phyloP scores from a whole-genome alignment of 2,888 invertebrate genomes.

The Trissolcus brochymenae region DNA sequence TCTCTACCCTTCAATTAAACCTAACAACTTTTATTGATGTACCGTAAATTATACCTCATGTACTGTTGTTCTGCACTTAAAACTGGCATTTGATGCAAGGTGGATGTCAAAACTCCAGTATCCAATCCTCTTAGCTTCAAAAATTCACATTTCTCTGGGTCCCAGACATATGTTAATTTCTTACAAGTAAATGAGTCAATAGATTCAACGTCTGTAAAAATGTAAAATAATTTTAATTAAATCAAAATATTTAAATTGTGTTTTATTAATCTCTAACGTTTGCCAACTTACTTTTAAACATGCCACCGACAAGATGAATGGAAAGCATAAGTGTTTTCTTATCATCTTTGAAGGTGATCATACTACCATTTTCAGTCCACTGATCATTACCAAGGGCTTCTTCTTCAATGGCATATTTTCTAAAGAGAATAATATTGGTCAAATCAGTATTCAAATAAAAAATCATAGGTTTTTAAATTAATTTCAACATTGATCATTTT shows the following conservation, averaged over 20 bases:
- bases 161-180: slow-evolving; percentile 90
- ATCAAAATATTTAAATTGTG: not conserved
- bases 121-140: slow-evolving; percentile 86
- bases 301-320: slow-evolving; percentile 75
- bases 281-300: slow-evolving; percentile 75
- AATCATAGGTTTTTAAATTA: not conserved
- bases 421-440: slow-evolving; percentile 37
- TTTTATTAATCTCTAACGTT: not conserved
- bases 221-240: not conserved
- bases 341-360: slow-evolving; percentile 68
- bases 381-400: slow-evolving; percentile 66
- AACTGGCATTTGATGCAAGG: slow-evolving; percentile 82
- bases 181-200: slow-evolving; percentile 84
- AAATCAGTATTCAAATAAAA: not conserved
- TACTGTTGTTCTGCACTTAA: slow-evolving; percentile 80
- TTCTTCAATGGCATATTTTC: slow-evolving; percentile 66
- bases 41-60: slow-evolving; percentile 68
- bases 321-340: slow-evolving; percentile 71
- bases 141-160: slow-evolving; percentile 82
- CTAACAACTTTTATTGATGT: not conserved
- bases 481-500: not conserved
- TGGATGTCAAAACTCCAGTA: slow-evolving; percentile 80
- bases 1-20: slow-evolving; percentile 60
- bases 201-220: slow-evolving; percentile 64
- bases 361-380: slow-evolving; percentile 67